Base-by-base conservation (phyloP, 2,113 vertebrate species). In the Cynopterus brachyotis region DNA sequence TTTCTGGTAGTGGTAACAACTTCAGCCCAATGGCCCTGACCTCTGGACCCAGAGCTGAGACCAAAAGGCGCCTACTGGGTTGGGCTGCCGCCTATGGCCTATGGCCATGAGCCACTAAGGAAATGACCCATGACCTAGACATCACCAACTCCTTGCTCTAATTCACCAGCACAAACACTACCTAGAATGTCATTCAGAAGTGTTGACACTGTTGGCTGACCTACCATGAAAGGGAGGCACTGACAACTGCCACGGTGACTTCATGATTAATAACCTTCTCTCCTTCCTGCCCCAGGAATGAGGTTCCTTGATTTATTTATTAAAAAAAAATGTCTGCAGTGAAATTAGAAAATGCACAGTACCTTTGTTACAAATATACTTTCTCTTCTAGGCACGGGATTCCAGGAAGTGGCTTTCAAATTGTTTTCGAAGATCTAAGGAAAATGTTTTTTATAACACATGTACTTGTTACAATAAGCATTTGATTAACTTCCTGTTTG, bases 71-170 rank as follows among this genome's bases (percentile, higher is more conserved):
- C 93, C 84, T 72, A 22, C 69, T 88, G 67, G 82, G 73, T 91
- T 93, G 92, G 55, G 82, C 84, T 60, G 32, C 47, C 70, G 70
- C 80, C 72, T 40, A n/a, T 91, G 93, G 70, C 80, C 66, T 40
- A 37, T 91, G 95, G 47, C 94, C 12, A 3, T 72, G 82, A 97
- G 79, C 86, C 94, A 87, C 82, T 81, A 62, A 97, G 96, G 95
- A 97, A 97, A 85, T 95, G 83, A 57, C 78, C 94, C 67, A 19
- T 94, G 83, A 81, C 93, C 87, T 60, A 50, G 76, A 89, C n/a
- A 32, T 85, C 66, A 40, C 76, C 80, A 69, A 28, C 37, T 89
- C 79, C 70, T 82, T 86, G 50, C 78, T 95, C 87, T 47, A 35
- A 40, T 85, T 93, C 66, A 26, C 30, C 50, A 67, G 62, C 37